Conservation (phyloP, 2,888 invertebrate genomes). For the Hirtodrosophila confusa region DNA sequence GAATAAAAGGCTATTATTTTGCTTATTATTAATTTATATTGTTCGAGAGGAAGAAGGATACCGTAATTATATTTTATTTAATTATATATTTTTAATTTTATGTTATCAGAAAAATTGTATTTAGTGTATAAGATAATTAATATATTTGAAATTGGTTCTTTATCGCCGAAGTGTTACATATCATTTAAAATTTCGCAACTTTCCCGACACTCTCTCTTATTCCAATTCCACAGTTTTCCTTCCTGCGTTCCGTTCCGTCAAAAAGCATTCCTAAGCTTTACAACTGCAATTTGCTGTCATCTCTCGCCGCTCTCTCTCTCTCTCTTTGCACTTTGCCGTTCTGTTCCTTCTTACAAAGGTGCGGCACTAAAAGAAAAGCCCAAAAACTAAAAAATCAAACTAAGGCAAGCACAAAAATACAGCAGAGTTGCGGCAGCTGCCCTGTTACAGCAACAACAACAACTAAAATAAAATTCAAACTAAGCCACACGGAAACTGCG, state of each 20-base stretch:
- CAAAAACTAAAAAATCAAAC: slow-evolving; percentile 23
- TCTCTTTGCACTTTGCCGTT: slow-evolving; percentile 2
- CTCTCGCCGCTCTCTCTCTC: slow-evolving; percentile 4
- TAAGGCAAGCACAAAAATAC: slow-evolving; percentile 21
- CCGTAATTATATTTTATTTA: too few relatives aligned
- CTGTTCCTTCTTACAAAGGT: slow-evolving; percentile 31
- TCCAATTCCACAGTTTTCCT: not conserved
- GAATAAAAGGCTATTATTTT: too few relatives aligned
- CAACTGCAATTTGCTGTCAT: slow-evolving; percentile 6
- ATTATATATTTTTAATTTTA: too few relatives aligned
- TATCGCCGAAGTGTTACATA: too few relatives aligned
- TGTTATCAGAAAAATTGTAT: too few relatives aligned
- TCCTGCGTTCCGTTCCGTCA: not conserved
- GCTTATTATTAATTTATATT: too few relatives aligned
- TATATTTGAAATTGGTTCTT: too few relatives aligned
- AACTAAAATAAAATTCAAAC: slow-evolving; percentile 57
- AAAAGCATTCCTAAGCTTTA: slow-evolving; percentile 14
- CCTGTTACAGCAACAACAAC: slow-evolving; percentile 18
- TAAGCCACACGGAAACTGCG: slow-evolving; percentile 75
- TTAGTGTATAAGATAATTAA: too few relatives aligned
- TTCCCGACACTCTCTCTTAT: too few relatives aligned
- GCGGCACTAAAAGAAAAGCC: slow-evolving; percentile 47
- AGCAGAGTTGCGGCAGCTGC: slow-evolving; percentile 14
- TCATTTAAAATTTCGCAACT: too few relatives aligned
- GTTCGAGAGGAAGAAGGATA: too few relatives aligned